Conservation (phyloP, 2,888 invertebrate genomes). For the Hartigia nigra region DNA sequence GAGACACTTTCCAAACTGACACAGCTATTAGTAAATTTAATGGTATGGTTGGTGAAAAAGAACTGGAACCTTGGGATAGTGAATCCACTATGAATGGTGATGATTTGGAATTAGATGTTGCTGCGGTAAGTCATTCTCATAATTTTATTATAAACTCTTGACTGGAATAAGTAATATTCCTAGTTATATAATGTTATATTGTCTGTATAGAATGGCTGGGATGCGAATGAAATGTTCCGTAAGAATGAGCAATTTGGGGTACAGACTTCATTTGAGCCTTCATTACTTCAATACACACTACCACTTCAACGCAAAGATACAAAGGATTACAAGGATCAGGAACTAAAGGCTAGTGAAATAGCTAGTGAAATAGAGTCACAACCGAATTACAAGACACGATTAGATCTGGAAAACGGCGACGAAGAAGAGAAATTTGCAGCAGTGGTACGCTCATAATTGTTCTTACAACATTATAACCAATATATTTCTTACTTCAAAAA, state of each 20-base stretch:
- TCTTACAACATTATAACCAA: background rate
- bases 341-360: slow-evolving; percentile 88
- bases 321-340: slow-evolving; percentile 86
- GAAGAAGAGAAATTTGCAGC: slow-evolving; percentile 91
- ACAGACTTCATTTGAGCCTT: slow-evolving; percentile 91
- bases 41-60: slow-evolving; percentile 81
- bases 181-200: background rate
- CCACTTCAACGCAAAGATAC: slow-evolving; percentile 87
- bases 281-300: slow-evolving; percentile 91
- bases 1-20: slow-evolving; percentile 90
- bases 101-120: slow-evolving; percentile 78
- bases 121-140: slow-evolving; percentile 66
- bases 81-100: slow-evolving; percentile 70
- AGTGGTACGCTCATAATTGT: slow-evolving; percentile 68
- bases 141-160: slow-evolving; percentile 7
- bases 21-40: slow-evolving; percentile 89
- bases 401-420: slow-evolving; percentile 92
- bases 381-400: slow-evolving; percentile 82
- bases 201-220: slow-evolving; percentile 85
- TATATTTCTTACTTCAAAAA: slow-evolving; percentile 2
- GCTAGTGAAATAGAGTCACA: slow-evolving; percentile 94
- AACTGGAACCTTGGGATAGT: slow-evolving; percentile 90
- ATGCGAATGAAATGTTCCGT: slow-evolving; percentile 95
- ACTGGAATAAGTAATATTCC: background rate
- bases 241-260: slow-evolving; percentile 95